Base-by-base conservation (phyloP, 2,888 invertebrate genomes). In the Diaperis boleti region DNA sequence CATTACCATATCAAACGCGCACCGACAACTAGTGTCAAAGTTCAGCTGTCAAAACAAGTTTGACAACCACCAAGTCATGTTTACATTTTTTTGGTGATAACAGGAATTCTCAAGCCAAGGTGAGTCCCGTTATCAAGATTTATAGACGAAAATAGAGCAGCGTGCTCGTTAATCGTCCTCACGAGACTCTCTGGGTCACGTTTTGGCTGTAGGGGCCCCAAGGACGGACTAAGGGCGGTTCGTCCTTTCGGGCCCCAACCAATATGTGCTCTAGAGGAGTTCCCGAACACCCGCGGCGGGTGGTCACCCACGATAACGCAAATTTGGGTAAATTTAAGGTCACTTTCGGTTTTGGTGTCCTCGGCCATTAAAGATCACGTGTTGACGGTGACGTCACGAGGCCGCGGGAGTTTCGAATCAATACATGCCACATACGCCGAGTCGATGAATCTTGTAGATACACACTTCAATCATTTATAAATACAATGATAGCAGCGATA, bases 21-120 rank as follows among this genome's bases (percentile, higher is more conserved):
- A 4, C 22, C 22, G 5, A 22, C 22, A 22, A 22, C n/a, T 26
- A 5, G 5, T 3, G 8, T 33, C 22, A 44, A 44, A 22, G 6
- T 7, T 8, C 31, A 47, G 29, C 50, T 50, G 50, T 50, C 50
- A 50, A 50, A 35, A 2, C 11, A 26, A 4, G 11, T 54, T 54
- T 54, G 54, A 54, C 54, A 54, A 39, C 39, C 41, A 41, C 29
- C 29, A 41, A 39, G 54, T 54, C 54, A 54, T 54, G 54, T 39
- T 54, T 54, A 54, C 54, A 31, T 50, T 35, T 50, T 50, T 35
- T 33, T 3, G 11, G 8, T 42, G 42, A 33, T 22, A 33, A 31
- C 35, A 13, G n/a, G 13, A n/a, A 1, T 15, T 5, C 15, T 7
- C 8, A 11, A 18, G 4, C 13, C 35, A 35, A 50, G 49, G 49